phyloP scores from a whole-genome alignment of 2,113 vertebrate genomes.

The Telmatochromis sp. region DNA sequence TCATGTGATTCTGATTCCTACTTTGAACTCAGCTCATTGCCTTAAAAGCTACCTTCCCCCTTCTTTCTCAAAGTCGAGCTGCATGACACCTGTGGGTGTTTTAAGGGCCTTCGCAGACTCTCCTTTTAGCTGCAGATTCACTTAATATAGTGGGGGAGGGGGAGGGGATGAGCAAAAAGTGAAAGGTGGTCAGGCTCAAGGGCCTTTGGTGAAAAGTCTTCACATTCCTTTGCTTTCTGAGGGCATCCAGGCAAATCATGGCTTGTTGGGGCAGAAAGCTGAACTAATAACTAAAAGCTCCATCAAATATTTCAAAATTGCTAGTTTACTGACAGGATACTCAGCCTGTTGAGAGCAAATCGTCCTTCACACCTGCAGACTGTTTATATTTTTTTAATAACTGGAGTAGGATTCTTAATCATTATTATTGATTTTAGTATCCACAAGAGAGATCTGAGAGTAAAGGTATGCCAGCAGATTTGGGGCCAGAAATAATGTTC shows the following conservation, averaged over 20 bases:
- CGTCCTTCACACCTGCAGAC: not conserved
- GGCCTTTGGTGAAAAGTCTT: constrained; percentile 56
- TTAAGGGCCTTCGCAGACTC: constrained; percentile 29
- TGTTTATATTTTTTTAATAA: not conserved
- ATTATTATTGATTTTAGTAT: constrained; percentile 22
- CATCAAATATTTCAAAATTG: not conserved
- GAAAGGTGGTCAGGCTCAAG: constrained; percentile 64
- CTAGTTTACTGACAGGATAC: not conserved
- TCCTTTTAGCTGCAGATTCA: constrained; percentile 33
- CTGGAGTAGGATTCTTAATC: not conserved
- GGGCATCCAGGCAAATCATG: constrained; percentile 64
- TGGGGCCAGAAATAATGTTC: constrained; percentile 52
- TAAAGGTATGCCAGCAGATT: constrained; percentile 12
- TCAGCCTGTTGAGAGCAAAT: not conserved
- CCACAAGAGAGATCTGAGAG: not conserved
- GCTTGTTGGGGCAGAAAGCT: constrained; percentile 54
- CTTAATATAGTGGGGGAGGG: constrained; percentile 20
- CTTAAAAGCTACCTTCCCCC: not conserved
- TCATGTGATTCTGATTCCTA: not conserved
- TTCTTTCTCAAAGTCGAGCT: not conserved
- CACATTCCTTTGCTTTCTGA: constrained; percentile 72
- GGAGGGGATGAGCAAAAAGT: constrained; percentile 31
- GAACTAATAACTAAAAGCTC: not conserved
- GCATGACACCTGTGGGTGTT: constrained; percentile 63
- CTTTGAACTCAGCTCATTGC: not conserved